Evolutionary conservation across 2,888 invertebrate species (phyloP), one percentile per base, ranked within the genome.

Genomic region (Cataglyphis cursor): DNA sequence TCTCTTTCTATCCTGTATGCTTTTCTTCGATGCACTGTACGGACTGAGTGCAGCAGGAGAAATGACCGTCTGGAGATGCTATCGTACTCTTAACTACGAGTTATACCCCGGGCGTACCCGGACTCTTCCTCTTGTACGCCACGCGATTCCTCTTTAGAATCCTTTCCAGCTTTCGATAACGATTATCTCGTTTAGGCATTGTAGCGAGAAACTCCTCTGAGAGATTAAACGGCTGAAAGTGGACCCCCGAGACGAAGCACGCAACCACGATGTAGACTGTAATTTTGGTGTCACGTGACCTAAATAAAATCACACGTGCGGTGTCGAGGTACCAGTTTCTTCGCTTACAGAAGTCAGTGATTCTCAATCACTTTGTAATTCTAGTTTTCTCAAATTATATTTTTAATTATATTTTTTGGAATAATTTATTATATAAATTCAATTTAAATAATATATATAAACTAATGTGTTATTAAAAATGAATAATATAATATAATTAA

Each of bases 1-100:
- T 44, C 18, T 4, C 18, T 18, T 44, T 44, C 18, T 18, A 28
- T 21, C 18, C 54, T 4, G 41, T 44, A 24, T n/a, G 51, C 51
- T 24, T 44, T 61, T 82, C 51, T 38, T 57, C 51, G 51, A n/a
- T 48, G 44, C 44, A 44, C 57, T 12, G 51, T 12, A 31, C 28
- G 28, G 41, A 12, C 35, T 86, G 89, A 82, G 86, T 83, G 64
- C 75, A 84, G 68, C 75, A 61, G 48, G 82, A 80, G 87, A 82
- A 86, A 90, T 82, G 86, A 81, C 82, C 85, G 89, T 89, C 89
- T 88, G 85, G 87, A 90, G 89, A 89, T 90, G 84, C 78, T 89
- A 90, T 89, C 90, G 85, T 86, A 75, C 80, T 64, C 81, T 78
- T 81, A 86, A 84, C 81, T 85, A 88, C 62, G 73, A 86, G 64